Evolutionary conservation across 2,888 invertebrate genomes (phyloP).

Genomic region (Limulus polyphemus): DNA sequence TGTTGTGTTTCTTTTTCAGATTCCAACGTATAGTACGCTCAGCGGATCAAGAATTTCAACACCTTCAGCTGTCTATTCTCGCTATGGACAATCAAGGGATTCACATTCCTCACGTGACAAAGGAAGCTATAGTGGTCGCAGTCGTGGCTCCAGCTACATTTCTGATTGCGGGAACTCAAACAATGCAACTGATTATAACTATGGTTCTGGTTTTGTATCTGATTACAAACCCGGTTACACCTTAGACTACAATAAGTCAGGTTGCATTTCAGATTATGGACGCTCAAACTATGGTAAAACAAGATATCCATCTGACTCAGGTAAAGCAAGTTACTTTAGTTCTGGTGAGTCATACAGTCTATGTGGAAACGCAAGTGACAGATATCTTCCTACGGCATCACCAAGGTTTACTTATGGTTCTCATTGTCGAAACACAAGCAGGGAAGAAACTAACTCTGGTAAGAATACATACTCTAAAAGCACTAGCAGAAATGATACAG

Average conservation of each 20-base stretch:
- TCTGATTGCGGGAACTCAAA: conserved; percentile 3
- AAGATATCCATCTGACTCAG: conserved; percentile 21
- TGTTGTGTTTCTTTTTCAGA: conserved; percentile 4
- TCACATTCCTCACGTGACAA: conserved; percentile 6
- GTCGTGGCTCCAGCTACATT: background rate
- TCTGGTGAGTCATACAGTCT: background rate
- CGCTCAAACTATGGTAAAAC: conserved; percentile 3
- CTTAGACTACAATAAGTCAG: conserved; percentile 19
- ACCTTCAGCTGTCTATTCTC: conserved; percentile 8
- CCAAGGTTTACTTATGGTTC: conserved; percentile 6
- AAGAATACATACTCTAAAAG: background rate
- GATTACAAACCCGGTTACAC: conserved; percentile 22
- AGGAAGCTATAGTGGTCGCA: conserved; percentile 6
- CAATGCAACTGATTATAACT: background rate
- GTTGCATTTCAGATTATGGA: conserved; percentile 12
- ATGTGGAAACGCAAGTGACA: background rate
- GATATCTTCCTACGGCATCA: conserved; percentile 1
- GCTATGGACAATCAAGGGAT: conserved; percentile 1
- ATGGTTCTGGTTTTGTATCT: conserved; percentile 18
- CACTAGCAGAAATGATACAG: too few relatives aligned
- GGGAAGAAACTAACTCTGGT: conserved; percentile 7
- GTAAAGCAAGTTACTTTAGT: conserved; percentile 3
- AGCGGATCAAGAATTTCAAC: conserved; percentile 7
- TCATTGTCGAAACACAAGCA: conserved; percentile 16
- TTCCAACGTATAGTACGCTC: conserved; percentile 14